Evolutionary conservation across 2,113 vertebrate genomes (phyloP).

Genomic region (Stictonetta naevosa): DNA sequence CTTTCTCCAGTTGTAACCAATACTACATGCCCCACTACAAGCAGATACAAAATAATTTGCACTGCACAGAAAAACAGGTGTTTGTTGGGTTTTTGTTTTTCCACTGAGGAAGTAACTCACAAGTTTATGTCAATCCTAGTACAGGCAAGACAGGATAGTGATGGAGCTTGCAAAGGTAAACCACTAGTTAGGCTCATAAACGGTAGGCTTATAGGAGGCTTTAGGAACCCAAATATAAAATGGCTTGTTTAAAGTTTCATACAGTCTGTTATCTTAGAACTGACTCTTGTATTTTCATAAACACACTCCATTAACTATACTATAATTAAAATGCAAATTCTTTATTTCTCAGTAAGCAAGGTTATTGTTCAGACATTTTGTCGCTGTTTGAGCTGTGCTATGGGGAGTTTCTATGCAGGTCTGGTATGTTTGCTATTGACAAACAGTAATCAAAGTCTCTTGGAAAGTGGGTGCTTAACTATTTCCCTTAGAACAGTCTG

Average conservation of each 20-base stretch:
- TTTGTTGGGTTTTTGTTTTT: background rate
- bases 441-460: background rate
- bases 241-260: background rate
- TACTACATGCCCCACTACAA: background rate
- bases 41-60: background rate
- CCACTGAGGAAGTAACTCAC: background rate
- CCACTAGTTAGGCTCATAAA: background rate
- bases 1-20: background rate
- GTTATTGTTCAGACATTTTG: background rate
- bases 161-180: background rate
- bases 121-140: background rate
- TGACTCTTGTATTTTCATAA: background rate
- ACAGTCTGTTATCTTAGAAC: background rate
- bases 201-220: background rate
- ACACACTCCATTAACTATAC: background rate
- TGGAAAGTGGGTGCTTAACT: background rate
- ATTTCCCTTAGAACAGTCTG: background rate
- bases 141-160: background rate
- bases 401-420: background rate
- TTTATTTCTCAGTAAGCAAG: background rate
- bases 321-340: background rate
- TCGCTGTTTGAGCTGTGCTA: background rate
- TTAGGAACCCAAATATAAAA: background rate
- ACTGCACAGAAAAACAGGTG: background rate
- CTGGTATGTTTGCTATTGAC: background rate